Base-by-base conservation (phyloP, 2,888 invertebrate species). In the Alloplasta piceator region DNA sequence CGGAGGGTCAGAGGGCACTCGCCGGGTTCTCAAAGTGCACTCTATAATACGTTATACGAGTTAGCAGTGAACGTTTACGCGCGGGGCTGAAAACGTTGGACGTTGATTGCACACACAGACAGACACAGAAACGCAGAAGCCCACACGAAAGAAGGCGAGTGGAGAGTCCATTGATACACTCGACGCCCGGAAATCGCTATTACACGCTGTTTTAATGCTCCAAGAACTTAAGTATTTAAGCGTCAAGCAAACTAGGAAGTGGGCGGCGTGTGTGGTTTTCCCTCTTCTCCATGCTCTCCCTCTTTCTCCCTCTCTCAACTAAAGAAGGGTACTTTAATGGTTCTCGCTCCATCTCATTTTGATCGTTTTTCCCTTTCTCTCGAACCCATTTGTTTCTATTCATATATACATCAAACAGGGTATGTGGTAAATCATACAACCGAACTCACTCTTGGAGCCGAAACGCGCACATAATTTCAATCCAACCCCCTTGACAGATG, bases 151-250 rank as follows among this genome's bases (percentile, higher is more conserved):
- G 75, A 72, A 56, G 55, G 64, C 75, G 72, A 72, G 67, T 26
- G 48, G 68, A 78, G 66, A 82, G 80, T 79, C 63, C 84, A 87
- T 84, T 82, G 84, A 86, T 86, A 84, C 83, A 83, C 85, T 86
- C 85, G 78, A 82, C 75, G 84, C 86, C 90, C 90, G 90, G 90
- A 90, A 90, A 87, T 89, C 86, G 87, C 88, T 89, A 90, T 90
- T 90, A 90, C 89, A 85, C 88, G 84, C 87, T 88, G 86, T 89
- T 90, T 90, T 89, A 89, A 89, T 90, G 88, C 87, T 86, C 26
- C 82, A 86, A 88, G 81, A 81, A 64, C 71, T 75, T 66, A 66
- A 75, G 88, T 86, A 89, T 89, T 89, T 89, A 87, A 89, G 86
- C 88, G 87, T 86, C 85, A 84, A 89, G 88, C 87, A 87, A 83